Percentiles rank a stretch among this genome's conserved stretches.
phyloP scores from a whole-genome alignment of 2,888 invertebrate species.

The Andrena marginata region DNA sequence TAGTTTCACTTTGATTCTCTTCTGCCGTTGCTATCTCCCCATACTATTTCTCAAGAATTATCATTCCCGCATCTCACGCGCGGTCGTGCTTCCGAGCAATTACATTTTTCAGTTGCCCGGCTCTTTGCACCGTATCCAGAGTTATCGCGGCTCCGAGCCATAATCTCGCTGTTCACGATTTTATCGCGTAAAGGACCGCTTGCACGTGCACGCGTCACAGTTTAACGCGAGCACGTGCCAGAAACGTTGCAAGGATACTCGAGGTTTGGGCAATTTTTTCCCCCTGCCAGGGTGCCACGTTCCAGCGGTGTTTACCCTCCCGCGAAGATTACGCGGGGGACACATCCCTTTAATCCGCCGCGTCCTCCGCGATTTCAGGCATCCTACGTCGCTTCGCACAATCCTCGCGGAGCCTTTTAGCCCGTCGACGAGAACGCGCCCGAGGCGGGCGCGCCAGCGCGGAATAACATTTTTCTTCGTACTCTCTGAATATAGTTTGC shows the following conservation, averaged over 20 bases:
- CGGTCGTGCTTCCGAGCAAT: slow-evolving; percentile 42
- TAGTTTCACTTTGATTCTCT: not conserved
- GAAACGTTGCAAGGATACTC: slow-evolving; percentile 29
- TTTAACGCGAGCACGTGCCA: slow-evolving; percentile 39
- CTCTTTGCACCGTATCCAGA: slow-evolving; percentile 35
- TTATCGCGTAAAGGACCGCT: slow-evolving; percentile 32
- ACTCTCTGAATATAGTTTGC: slow-evolving; percentile 28
- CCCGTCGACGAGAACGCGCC: too few species aligned
- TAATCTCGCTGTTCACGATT: slow-evolving; percentile 46
- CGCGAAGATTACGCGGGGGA: slow-evolving; percentile 24
- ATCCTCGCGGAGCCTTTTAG: not conserved
- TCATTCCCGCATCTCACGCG: not conserved
- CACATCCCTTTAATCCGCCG: slow-evolving; percentile 34
- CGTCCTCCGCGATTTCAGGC: slow-evolving; percentile 3
- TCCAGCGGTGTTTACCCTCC: slow-evolving; percentile 16
- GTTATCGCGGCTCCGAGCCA: slow-evolving; percentile 30
- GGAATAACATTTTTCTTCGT: slow-evolving; percentile 16
- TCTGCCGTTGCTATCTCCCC: not conserved
- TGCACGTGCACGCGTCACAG: slow-evolving; percentile 29
- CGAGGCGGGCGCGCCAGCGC: not conserved
- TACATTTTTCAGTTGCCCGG: slow-evolving; percentile 43
- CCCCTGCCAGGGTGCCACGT: slow-evolving; percentile 17
- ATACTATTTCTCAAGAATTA: not conserved
- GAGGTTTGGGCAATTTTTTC: slow-evolving; percentile 15
- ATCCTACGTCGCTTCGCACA: not conserved